Base-by-base conservation (phyloP, 2,797 vertebrate genomes). In the Dermochelys coriacea region DNA sequence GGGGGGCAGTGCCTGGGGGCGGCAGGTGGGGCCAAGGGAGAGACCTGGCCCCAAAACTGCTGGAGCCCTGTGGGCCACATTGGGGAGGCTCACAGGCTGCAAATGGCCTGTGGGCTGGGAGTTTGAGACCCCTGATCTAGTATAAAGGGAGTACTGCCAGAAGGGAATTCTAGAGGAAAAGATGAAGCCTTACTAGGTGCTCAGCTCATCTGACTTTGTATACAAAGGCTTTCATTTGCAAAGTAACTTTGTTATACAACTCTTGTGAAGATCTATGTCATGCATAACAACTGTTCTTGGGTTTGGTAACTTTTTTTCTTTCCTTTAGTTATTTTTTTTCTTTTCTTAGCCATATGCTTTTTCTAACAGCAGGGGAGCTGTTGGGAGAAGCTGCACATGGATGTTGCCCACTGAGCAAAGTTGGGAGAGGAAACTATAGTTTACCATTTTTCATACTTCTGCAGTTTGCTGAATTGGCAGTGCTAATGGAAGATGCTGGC, bases 251-350 rank as follows among this genome's bases (percentile, higher is more conserved):
- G 31, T 34, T 49, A 15, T 16, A 45, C 12, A 29, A 47, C 4
- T 75, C 25, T 25, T 45, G 41, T 47, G 11, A 14, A 47, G 71
- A 75, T 12, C 25, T 75, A 71, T 45, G 7, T 29, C 12, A 4
- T 47, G 12, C 96, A 95, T 97, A 96, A 96, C 94, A 96, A 96
- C 96, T 57, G 97, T 97, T 92, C 90, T 92, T 81, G 96, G 84
- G 95, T 78, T 86, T 85, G 7, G 93, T 87, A 84, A 93, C 68
- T 31, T 12, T 57, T 77, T 81, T 88, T 85, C 79, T 85, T 82
- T 77, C 86, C 6, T 75, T 27, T 12, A 27, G 12, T 87, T 92
- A 71, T 82, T 86, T 82, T 91, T 37, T 55, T 86, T 74, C 90
- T 54, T 80, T 88, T 87, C 25, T 25, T 90, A 52, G n/a, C 41